Evolutionary conservation across 64 coral and sea anemone species (phyloP), one percentile per base, ranked within the genome.

Genomic region (Orbicella faveolata): DNA sequence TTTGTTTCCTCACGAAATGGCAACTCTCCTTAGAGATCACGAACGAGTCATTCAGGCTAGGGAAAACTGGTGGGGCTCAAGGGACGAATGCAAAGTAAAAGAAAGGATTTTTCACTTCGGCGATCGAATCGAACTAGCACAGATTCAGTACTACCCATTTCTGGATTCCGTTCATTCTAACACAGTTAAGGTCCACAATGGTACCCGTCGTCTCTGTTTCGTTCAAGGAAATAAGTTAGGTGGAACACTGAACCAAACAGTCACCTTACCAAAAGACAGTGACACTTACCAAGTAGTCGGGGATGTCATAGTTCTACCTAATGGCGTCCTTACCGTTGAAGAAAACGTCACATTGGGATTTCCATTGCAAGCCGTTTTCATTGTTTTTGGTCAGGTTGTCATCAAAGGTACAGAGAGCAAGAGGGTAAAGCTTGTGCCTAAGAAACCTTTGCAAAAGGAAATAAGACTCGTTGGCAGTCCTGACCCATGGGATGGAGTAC

Each of bases 51-150:
- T 92, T 57, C 36, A 59, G 63, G 94, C 94, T 1, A 59, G 61
- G 62, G 36, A 65, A 59, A 96, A 96, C 61, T 96, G 94, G 94
- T 96, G 90, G 90, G 94, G 81, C 53, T 78, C 94, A 9, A 54
- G 34, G 4, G 52, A 96, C n/a, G 79, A 92, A 51, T 96, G 94
- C 84, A 52, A 51, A 35, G 77, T 96, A 59, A 36, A 57, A 64
- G 63, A 92, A 17, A 92, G 52, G 34, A 86, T 96, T 74, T 87
- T 92, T n/a, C 90, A 92, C 63, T 96, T 92, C 35, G 41, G 92
- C 37, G 87, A 89, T 79, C 94, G 94, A 17, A 33, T 89, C 1
- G 86, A 96, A 44, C 87, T 96, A 11, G 86, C 94, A 48, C 80
- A 59, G 39, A 75, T 92, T 23, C 39, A 72, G 1, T 96, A 89